Percentiles rank a stretch among this genome's conserved stretches.
These are phyloP conservation scores for Pseudachorutes palmiensis DNA, from an alignment of 1,140 invertebrate species.

Conservation along the genomic window DNA sequence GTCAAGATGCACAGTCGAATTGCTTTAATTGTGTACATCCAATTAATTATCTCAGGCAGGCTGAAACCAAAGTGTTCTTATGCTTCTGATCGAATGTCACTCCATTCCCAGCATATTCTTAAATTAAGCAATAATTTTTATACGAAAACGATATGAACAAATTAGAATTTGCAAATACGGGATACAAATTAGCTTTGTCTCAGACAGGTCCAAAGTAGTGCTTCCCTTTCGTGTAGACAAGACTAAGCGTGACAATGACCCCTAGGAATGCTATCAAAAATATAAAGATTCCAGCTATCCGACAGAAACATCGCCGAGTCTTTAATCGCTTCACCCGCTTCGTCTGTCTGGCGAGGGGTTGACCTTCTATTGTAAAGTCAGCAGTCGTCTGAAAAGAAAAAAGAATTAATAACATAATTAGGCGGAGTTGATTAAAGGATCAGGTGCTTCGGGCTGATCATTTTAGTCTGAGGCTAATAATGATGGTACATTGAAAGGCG, in stretches of 20 bases:
- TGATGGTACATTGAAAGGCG: no score
- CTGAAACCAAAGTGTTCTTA: no score
- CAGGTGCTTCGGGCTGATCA: not conserved
- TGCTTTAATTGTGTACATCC: no score
- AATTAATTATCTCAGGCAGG: no score
- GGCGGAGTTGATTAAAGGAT: not conserved
- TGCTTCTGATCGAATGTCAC: no score
- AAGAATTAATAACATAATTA: constrained; percentile 1
- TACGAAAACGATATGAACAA: no score
- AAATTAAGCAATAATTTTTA: no score
- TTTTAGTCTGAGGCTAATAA: not conserved
- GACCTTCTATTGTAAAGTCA: constrained; percentile 37
- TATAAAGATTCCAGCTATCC: constrained; percentile 35
- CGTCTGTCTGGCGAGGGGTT: constrained; percentile 31
- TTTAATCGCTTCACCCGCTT: constrained; percentile 32
- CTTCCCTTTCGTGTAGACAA: constrained; percentile 36
- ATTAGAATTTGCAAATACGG: no score
- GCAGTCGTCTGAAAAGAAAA: constrained; percentile 33
- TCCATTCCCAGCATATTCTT: no score
- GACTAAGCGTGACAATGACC: constrained; percentile 34
- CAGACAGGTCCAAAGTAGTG: constrained; percentile 37
- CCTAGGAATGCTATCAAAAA: constrained; percentile 35
- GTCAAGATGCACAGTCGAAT: no score
- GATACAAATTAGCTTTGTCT: not conserved
- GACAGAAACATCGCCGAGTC: constrained; percentile 33